Percentiles rank a stretch among this genome's conserved stretches.
phyloP scores from a whole-genome alignment of 2,888 invertebrate species.

The Eilema griseolum region DNA sequence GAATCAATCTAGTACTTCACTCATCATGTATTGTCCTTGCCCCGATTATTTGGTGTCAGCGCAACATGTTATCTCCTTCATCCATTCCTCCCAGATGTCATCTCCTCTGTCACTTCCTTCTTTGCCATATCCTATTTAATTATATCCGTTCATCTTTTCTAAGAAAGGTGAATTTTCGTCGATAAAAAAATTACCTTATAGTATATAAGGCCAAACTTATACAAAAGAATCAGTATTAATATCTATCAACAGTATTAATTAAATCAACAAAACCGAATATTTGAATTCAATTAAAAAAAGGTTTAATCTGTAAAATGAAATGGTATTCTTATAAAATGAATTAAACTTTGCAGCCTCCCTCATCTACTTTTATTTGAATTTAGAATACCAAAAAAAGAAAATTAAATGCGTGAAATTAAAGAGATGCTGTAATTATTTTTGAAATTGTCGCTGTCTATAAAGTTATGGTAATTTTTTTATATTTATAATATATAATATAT shows the following conservation, averaged over 20 bases:
- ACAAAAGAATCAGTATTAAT: neutral
- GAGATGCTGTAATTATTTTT: neutral
- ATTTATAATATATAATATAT: too few relatives aligned
- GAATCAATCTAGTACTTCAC: too few relatives aligned
- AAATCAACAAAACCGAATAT: neutral
- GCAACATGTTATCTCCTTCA: too few relatives aligned
- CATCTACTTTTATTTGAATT: neutral
- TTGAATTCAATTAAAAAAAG: neutral
- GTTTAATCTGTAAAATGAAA: neutral
- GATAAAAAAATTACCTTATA: too few relatives aligned
- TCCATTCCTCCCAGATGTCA: too few relatives aligned
- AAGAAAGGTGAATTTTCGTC: too few relatives aligned
- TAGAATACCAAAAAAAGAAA: constrained; percentile 2
- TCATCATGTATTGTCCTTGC: too few relatives aligned
- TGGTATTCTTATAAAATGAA: neutral
- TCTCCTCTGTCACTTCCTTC: too few relatives aligned
- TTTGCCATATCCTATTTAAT: too few relatives aligned
- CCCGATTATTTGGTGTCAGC: too few relatives aligned
- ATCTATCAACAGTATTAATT: neutral
- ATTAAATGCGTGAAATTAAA: neutral
- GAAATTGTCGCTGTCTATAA: neutral
- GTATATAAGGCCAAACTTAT: too few relatives aligned
- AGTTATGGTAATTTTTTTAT: neutral
- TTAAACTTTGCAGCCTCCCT: neutral
- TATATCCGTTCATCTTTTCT: too few relatives aligned